phyloP scores from a whole-genome alignment of 1,140 invertebrate species.

The Pseudomyrmex flavicornis region DNA sequence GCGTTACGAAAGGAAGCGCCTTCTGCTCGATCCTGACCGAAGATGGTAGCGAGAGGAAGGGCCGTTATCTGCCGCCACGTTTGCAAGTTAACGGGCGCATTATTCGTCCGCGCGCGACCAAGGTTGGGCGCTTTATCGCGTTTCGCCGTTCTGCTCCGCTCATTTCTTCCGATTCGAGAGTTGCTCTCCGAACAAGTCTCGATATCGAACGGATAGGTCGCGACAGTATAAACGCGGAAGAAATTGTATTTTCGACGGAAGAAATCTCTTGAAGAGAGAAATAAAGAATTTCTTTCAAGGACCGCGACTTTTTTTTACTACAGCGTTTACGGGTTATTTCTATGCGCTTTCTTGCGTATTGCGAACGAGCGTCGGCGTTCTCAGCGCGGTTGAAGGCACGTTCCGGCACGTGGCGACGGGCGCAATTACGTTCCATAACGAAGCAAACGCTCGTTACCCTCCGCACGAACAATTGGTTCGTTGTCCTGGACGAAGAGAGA shows the following conservation, averaged over 20 bases:
- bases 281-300: not conserved
- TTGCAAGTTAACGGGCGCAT: slow-evolving; percentile 44
- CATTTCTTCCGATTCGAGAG: slow-evolving; percentile 3
- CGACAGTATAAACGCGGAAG: not conserved
- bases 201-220: no score
- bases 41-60: slow-evolving; percentile 65
- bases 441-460: slow-evolving; percentile 70
- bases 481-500: slow-evolving; percentile 55
- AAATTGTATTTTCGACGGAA: not conserved
- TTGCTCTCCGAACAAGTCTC: no score
- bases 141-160: no score
- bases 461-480: slow-evolving; percentile 59
- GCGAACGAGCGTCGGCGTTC: not conserved
- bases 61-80: slow-evolving; percentile 39
- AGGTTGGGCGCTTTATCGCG: slow-evolving; percentile 30
- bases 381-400: slow-evolving; percentile 55
- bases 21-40: slow-evolving; percentile 66
- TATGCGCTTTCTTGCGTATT: slow-evolving; percentile 4
- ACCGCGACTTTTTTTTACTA: not conserved
- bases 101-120: slow-evolving; percentile 17
- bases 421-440: slow-evolving; percentile 68
- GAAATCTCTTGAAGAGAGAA: no score
- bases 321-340: slow-evolving; percentile 2
- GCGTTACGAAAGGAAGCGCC: slow-evolving; percentile 71
- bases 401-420: slow-evolving; percentile 67